A percentile compares a stretch with the other conserved stretches of the same genome.
Conservation (phyloP, 2,888 invertebrate species). For the Agrochola lychnidis region DNA sequence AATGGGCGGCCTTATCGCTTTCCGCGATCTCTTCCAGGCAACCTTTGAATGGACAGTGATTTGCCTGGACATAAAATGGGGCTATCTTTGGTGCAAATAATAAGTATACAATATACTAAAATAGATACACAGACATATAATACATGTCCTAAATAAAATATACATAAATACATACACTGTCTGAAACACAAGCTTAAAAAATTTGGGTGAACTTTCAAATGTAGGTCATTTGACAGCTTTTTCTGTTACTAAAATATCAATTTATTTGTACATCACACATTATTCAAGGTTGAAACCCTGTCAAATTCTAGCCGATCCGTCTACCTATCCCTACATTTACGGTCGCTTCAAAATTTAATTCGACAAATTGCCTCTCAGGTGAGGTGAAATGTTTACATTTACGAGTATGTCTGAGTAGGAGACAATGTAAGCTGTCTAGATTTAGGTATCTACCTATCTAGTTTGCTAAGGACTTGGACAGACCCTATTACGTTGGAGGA, state of each 20-base stretch:
- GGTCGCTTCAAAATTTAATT: constrained; percentile 58
- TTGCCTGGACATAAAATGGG: too few relatives aligned
- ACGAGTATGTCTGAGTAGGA: constrained; percentile 24
- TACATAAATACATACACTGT: too few relatives aligned
- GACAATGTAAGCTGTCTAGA: constrained; percentile 33
- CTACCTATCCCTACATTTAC: constrained; percentile 27
- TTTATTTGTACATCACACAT: background rate
- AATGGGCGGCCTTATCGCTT: too few relatives aligned
- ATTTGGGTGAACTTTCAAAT: background rate
- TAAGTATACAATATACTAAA: too few relatives aligned
- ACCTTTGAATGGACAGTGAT: too few relatives aligned
- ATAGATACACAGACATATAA: too few relatives aligned
- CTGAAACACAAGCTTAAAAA: too few relatives aligned
- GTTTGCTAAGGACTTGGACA: background rate
- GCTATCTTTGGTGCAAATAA: too few relatives aligned
- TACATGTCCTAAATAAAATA: too few relatives aligned
- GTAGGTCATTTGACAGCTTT: background rate
- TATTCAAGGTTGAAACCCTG: background rate
- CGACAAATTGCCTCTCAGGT: constrained; percentile 48
- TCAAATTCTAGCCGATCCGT: constrained; percentile 16
- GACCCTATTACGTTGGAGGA: constrained; percentile 11
- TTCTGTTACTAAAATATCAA: background rate
- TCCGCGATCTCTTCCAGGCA: too few relatives aligned
- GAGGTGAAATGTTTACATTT: constrained; percentile 50
- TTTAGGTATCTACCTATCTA: constrained; percentile 5